A percentile compares a stretch with the other conserved stretches of the same genome.
These are phyloP conservation scores for Pelochelys cantorii DNA, from an alignment of 2,797 vertebrate genomes.

Conservation along the genomic window DNA sequence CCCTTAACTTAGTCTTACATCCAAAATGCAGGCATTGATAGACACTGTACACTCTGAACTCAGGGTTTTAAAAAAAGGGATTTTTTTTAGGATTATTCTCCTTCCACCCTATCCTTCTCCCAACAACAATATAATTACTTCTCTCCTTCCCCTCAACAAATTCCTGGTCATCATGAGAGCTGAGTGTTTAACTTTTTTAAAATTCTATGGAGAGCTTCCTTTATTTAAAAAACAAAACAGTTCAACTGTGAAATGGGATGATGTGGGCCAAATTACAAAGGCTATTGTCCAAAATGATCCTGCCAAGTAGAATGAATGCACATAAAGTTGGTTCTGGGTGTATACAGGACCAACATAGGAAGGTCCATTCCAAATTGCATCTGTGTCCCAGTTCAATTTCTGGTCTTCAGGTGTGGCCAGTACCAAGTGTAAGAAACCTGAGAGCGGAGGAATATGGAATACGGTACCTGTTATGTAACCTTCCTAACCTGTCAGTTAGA, in stretches of 20 bases:
- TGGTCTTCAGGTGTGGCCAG: neutral
- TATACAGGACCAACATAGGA: neutral
- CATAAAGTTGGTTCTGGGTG: neutral
- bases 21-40: neutral
- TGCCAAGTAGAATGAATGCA: neutral
- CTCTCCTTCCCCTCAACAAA: neutral
- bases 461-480: neutral
- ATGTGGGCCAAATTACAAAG: neutral
- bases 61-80: neutral
- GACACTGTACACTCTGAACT: neutral
- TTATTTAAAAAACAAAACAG: constrained; percentile 41
- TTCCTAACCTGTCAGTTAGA: neutral
- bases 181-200: constrained; percentile 33
- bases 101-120: neutral
- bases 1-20: neutral
- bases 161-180: neutral
- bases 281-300: rapidly evolving
- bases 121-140: neutral
- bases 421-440: neutral
- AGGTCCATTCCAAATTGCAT: neutral
- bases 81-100: neutral
- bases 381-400: neutral
- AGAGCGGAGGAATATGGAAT: neutral
- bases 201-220: constrained; percentile 66
- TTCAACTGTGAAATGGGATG: constrained; percentile 39